Percentiles rank a stretch among this genome's conserved stretches.
These are phyloP conservation scores for Cerceris ruficornis DNA, from an alignment of 2,888 invertebrate genomes.

Conservation along the genomic window DNA sequence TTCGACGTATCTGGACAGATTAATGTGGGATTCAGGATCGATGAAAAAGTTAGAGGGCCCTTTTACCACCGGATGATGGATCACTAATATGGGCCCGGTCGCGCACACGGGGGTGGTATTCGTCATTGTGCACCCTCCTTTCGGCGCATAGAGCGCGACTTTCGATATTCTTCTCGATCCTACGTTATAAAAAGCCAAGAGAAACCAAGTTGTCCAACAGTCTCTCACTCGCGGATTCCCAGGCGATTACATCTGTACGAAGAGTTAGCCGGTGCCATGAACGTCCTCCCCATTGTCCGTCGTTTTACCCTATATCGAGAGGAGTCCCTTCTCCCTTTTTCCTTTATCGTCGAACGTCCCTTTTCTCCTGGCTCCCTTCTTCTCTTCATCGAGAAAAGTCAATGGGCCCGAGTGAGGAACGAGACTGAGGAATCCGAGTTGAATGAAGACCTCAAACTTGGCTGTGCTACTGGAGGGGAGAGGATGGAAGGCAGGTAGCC, in stretches of 20 bases:
- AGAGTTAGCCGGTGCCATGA: slow-evolving; percentile 53
- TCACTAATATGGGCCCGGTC: slow-evolving; percentile 64
- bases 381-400: slow-evolving; percentile 50
- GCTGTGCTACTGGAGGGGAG: slow-evolving; percentile 7
- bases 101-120: slow-evolving; percentile 26
- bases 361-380: slow-evolving; percentile 8
- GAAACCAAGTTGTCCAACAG: slow-evolving; percentile 40
- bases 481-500: slow-evolving; percentile 67
- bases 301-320: slow-evolving; percentile 46
- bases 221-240: slow-evolving; percentile 76
- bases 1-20: slow-evolving; percentile 53
- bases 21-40: slow-evolving; percentile 62
- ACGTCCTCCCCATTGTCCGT: slow-evolving; percentile 49
- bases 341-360: slow-evolving; percentile 27
- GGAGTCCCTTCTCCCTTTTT: slow-evolving; percentile 14
- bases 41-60: slow-evolving; percentile 42
- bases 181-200: slow-evolving; percentile 36
- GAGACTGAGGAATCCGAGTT: slow-evolving; percentile 33
- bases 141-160: slow-evolving; percentile 42
- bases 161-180: slow-evolving; percentile 26
- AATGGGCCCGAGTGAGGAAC: slow-evolving; percentile 51
- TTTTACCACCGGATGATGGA: slow-evolving; percentile 61
- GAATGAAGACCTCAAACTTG: slow-evolving; percentile 73
- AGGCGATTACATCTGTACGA: slow-evolving; percentile 79
- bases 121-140: slow-evolving; percentile 46